Evolutionary conservation across 2,888 invertebrate species (phyloP), one percentile per base, ranked within the genome.

Genomic region (Allygus modestus): DNA sequence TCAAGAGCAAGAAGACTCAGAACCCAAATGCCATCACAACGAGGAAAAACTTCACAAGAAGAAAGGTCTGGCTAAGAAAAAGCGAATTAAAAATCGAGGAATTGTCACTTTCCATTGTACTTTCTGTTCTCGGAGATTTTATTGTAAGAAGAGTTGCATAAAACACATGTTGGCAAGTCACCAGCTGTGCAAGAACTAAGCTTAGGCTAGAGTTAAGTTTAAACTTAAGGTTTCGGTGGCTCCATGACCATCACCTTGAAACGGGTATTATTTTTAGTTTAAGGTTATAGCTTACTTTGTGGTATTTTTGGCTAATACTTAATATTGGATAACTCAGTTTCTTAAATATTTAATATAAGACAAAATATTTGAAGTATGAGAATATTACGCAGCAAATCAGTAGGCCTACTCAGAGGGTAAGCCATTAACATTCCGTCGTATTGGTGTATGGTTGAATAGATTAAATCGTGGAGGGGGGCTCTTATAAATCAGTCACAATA

Each of bases 101-200:
- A 77, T 58, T 20, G 28, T 58, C 5, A 33, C 58, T 11, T 79
- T 58, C 37, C 31, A 58, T n/a, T 79, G 79, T 23, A 31, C 79
- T 11, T 79, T 79, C 20, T 79, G 79, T 51, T 33, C 58, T 33
- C 15, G 23, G 17, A 31, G 12, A 33, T 79, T 79, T 37, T 54
- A 58, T 31, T 58, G 17, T 5, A 79, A 79, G 79, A 79, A 79
- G 23, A 79, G 15, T 33, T 79, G 79, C 58, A 31, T 58, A 37
- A 79, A 58, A 58, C 79, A 79, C 26, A 79, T 79, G 79, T 17
- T 37, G 0, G 4, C 37, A n/a, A 28, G 54, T 15, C 79, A 79
- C n/a, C 79, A 37, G 2, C 12, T 79, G 17, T 31, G 37, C 20
- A 54, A 33, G 17, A 79, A 79, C 20, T 79, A 79, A 33, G 9